Conservation (phyloP, 2,113 vertebrate genomes). For the Condylura cristata region DNA sequence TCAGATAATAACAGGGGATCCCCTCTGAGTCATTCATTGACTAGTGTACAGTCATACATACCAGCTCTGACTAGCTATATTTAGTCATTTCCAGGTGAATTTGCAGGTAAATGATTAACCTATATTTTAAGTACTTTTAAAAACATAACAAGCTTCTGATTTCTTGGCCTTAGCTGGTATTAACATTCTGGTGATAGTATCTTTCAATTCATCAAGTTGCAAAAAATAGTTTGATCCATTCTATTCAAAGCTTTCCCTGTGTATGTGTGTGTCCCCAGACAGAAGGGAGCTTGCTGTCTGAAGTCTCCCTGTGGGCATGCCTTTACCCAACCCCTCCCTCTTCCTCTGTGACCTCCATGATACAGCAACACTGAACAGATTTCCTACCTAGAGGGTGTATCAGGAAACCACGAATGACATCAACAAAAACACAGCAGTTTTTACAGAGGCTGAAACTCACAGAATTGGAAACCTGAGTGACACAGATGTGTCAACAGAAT, state of each 20-base stretch:
- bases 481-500: slow-evolving; percentile 9
- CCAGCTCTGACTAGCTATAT: not conserved
- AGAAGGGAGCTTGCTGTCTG: not conserved
- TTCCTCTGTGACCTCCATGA: not conserved
- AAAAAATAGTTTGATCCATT: slow-evolving; percentile 6
- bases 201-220: not conserved
- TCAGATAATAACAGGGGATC: not conserved
- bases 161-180: not conserved
- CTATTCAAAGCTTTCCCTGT: not conserved
- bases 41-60: not conserved
- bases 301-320: not conserved
- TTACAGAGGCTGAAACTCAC: slow-evolving; percentile 19
- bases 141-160: not conserved
- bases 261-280: not conserved
- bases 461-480: not conserved
- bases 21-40: slow-evolving; percentile 51
- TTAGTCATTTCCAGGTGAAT: slow-evolving; percentile 67
- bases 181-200: not conserved
- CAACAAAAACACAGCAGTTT: not conserved
- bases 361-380: not conserved
- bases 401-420: slow-evolving; percentile 41
- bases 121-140: not conserved
- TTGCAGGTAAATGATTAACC: slow-evolving; percentile 71
- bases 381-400: slow-evolving; percentile 59
- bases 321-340: not conserved